These are phyloP conservation scores for Salminus brasiliensis DNA, from an alignment of 2,113 vertebrate genomes.

Conservation along the genomic window DNA sequence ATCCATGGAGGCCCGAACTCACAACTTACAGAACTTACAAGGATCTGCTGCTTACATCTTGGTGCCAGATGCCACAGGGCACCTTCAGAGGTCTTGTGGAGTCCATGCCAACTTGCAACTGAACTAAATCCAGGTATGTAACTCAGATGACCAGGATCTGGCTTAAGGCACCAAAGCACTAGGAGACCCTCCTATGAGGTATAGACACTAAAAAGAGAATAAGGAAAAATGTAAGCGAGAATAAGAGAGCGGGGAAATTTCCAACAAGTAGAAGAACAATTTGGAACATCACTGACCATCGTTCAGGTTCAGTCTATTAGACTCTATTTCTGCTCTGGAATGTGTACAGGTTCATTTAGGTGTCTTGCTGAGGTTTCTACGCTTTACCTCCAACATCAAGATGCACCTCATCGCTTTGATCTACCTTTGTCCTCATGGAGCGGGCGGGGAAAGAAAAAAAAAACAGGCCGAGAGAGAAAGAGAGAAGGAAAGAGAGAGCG, in stretches of 20 bases:
- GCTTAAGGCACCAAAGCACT: neutral
- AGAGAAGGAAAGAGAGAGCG: conserved; percentile 21
- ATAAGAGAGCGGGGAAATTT: neutral
- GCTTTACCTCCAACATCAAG: conserved; percentile 27
- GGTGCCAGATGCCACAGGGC: too few species aligned
- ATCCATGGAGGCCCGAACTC: too few species aligned
- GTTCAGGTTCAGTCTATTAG: neutral
- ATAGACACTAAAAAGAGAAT: too few species aligned
- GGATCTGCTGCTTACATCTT: too few species aligned
- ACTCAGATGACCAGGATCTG: neutral
- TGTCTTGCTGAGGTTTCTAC: neutral
- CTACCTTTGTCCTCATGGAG: conserved; percentile 13
- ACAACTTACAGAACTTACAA: too few species aligned
- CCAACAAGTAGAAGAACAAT: neutral
- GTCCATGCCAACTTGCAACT: too few species aligned
- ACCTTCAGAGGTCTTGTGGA: too few species aligned
- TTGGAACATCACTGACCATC: neutral
- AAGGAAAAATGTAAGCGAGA: too few species aligned
- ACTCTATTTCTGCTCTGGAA: neutral
- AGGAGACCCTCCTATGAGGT: neutral
- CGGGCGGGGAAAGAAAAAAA: neutral
- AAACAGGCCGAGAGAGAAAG: neutral
- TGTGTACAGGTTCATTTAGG: conserved; percentile 12
- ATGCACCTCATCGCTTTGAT: conserved; percentile 29
- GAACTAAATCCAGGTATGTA: too few species aligned